A percentile compares a stretch with the other conserved stretches of the same genome.
phyloP scores from a whole-genome alignment of 2,888 invertebrate genomes.

The Platerodrilus igneus region DNA sequence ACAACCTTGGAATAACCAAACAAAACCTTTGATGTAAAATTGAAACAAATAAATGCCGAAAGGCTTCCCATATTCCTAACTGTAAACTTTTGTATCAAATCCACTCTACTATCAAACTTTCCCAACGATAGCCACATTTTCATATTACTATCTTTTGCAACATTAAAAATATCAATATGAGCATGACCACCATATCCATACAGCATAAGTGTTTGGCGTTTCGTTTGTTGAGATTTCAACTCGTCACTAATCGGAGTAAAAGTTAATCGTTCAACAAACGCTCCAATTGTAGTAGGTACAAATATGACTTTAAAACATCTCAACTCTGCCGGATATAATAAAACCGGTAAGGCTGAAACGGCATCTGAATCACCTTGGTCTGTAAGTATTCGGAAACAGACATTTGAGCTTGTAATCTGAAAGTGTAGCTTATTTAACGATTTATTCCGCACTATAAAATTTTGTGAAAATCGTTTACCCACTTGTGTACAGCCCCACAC shows the following conservation, averaged over 20 bases:
- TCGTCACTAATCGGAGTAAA: constrained; percentile 46
- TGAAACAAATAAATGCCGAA: constrained; percentile 49
- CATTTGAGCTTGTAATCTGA: constrained; percentile 50
- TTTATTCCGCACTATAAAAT: constrained; percentile 55
- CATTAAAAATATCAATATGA: constrained; percentile 49
- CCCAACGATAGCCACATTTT: constrained; percentile 57
- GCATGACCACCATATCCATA: constrained; percentile 59
- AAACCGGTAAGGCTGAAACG: constrained; percentile 41
- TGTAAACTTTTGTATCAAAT: constrained; percentile 49
- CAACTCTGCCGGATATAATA: constrained; percentile 56
- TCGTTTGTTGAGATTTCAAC: constrained; percentile 33
- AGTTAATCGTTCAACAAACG: constrained; percentile 52
- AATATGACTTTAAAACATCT: constrained; percentile 53
- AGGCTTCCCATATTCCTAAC: constrained; percentile 56
- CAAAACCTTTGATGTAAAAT: constrained; percentile 34
- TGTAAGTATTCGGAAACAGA: constrained; percentile 47
- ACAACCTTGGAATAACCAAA: constrained; percentile 34
- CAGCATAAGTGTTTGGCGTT: constrained; percentile 46
- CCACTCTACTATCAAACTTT: constrained; percentile 47
- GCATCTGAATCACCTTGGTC: constrained; percentile 42
- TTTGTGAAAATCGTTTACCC: constrained; percentile 52
- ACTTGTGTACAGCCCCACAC: constrained; percentile 58
- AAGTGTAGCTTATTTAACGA: constrained; percentile 54
- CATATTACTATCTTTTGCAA: constrained; percentile 54
- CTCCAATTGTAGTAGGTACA: constrained; percentile 53